A percentile compares a stretch with the other conserved stretches of the same genome.
Conservation (phyloP, 2,113 vertebrate species). For the Struthio camelus region DNA sequence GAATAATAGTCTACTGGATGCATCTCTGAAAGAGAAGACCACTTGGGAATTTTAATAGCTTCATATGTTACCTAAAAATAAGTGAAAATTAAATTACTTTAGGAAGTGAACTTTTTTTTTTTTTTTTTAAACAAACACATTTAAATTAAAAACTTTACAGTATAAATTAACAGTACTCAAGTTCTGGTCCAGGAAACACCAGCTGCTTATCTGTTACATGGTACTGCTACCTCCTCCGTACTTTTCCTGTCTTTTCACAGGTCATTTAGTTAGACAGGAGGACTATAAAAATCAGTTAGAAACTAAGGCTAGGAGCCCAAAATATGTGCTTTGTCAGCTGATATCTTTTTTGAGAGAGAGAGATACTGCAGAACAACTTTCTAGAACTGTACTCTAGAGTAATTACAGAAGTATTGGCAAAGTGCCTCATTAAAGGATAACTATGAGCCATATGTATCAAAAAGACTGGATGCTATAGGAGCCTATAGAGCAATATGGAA, state of each 20-base stretch:
- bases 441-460: background rate
- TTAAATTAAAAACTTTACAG: background rate
- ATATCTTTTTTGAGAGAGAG: background rate
- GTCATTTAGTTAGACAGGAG: background rate
- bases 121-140: background rate
- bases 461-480: background rate
- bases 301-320: background rate
- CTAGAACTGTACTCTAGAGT: background rate
- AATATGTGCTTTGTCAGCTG: background rate
- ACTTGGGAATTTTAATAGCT: constrained; percentile 87
- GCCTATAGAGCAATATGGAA: background rate
- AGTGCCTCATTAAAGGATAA: background rate
- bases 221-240: background rate
- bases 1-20: constrained; percentile 95
- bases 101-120: background rate
- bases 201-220: background rate
- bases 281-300: background rate
- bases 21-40: constrained; percentile 86
- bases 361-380: background rate
- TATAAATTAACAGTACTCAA: background rate
- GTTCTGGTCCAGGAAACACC: background rate
- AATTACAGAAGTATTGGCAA: background rate
- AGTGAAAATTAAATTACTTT: constrained; percentile 19
- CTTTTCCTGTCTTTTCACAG: background rate
- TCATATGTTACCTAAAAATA: constrained; percentile 82